Evolutionary conservation across 2,113 vertebrate species (phyloP).

Genomic region (Oreochromis niloticus): DNA sequence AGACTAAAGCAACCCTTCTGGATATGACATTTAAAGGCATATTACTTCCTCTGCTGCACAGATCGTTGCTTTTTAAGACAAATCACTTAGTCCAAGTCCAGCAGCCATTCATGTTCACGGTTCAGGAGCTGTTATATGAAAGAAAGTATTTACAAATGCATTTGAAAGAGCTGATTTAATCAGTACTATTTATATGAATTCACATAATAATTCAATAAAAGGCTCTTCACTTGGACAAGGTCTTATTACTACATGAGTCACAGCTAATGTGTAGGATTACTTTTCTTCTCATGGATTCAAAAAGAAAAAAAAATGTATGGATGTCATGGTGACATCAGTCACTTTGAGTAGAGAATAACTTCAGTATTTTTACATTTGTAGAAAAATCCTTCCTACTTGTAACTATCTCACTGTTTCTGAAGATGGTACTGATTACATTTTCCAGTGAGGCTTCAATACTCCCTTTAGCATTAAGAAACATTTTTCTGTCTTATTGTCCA

Average conservation of each 20-base stretch:
- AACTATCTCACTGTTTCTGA: neutral
- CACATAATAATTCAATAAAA: neutral
- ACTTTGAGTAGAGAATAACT: neutral
- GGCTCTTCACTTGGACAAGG: neutral
- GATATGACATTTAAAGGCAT: neutral
- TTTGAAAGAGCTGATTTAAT: neutral
- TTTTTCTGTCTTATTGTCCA: neutral
- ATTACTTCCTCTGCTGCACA: neutral
- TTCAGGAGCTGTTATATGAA: neutral
- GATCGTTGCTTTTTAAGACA: neutral
- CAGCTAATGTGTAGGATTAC: neutral
- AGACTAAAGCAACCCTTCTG: neutral
- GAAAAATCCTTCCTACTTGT: neutral
- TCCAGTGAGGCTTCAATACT: neutral
- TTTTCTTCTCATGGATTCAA: neutral
- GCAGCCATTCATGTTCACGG: neutral
- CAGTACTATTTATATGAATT: neutral
- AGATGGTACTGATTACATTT: neutral
- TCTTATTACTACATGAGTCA: neutral
- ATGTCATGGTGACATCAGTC: neutral
- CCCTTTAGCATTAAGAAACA: neutral
- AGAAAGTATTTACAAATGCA: neutral
- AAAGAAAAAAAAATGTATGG: fast-evolving
- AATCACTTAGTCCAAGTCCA: neutral
- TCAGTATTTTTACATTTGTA: fast-evolving